These are phyloP conservation scores for Coluber constrictor DNA, from an alignment of 2,797 vertebrate species.

Conservation along the genomic window DNA sequence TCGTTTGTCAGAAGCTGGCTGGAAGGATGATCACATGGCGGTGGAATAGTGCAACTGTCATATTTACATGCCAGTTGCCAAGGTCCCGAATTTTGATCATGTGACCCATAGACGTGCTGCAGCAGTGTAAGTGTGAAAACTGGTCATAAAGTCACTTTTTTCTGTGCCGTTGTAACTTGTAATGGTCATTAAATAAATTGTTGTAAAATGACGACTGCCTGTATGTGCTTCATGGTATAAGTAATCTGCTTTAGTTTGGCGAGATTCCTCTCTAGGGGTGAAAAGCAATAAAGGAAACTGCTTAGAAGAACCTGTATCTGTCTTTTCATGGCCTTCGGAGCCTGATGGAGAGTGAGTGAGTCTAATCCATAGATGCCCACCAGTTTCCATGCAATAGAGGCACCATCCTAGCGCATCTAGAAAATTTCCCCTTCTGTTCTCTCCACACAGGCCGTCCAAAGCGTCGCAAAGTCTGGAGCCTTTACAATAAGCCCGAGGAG, in stretches of 20 bases:
- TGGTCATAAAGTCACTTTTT: not conserved
- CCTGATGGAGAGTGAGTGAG: not conserved
- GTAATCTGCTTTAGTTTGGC: not conserved
- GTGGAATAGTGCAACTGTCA: not conserved
- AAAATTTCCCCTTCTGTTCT: not conserved
- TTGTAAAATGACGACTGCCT: not conserved
- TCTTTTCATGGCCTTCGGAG: not conserved
- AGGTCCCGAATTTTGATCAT: not conserved
- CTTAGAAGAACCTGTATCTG: not conserved
- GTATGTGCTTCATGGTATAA: not conserved
- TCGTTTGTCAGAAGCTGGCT: not conserved
- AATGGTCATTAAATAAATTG: not conserved
- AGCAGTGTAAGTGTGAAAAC: not conserved
- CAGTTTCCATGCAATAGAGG: not conserved
- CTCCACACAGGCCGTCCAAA: conserved; percentile 76
- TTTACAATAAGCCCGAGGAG: conserved; percentile 64
- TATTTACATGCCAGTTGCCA: not conserved
- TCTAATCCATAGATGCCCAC: not conserved
- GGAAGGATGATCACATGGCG: not conserved
- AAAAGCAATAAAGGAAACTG: not conserved
- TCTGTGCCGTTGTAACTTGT: not conserved
- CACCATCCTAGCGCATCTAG: not conserved
- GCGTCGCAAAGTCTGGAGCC: conserved; percentile 69
- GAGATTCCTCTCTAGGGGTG: not conserved
- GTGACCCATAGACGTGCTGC: not conserved